phyloP scores from a whole-genome alignment of 2,113 vertebrate genomes.

The Galeopterus variegatus region DNA sequence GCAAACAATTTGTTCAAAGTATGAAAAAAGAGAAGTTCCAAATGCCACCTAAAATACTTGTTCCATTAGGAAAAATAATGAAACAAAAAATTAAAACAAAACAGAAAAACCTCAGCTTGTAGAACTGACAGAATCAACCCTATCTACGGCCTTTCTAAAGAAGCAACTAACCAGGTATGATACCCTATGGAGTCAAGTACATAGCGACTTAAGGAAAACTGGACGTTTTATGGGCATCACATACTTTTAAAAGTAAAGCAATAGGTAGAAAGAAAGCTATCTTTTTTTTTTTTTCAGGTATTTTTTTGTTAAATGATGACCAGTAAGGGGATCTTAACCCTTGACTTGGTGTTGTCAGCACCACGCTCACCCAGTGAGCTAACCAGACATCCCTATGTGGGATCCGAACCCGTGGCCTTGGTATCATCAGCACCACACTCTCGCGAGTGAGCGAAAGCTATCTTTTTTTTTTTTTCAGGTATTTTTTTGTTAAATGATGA shows the following conservation, averaged over 20 bases:
- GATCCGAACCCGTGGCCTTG: no score
- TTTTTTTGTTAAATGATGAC: no score
- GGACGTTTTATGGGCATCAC: background rate
- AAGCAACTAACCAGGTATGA: background rate
- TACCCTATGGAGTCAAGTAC: background rate
- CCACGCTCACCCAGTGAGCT: no score
- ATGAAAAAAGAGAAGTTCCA: constrained; percentile 11
- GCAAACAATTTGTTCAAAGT: constrained; percentile 57
- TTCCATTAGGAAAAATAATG: constrained; percentile 47
- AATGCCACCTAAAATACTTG: constrained; percentile 19
- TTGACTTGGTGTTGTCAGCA: no score
- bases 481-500: no score
- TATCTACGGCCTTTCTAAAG: background rate
- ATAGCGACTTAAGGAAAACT: background rate
- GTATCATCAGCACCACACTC: no score
- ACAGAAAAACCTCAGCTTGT: background rate
- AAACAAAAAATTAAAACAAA: background rate
- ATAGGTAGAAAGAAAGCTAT: background rate
- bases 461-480: no score
- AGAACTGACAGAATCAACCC: background rate
- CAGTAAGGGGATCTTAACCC: no score
- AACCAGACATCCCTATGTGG: no score
- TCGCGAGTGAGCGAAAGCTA: no score
- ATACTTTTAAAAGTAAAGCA: constrained; percentile 60
- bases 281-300: background rate